phyloP scores from a whole-genome alignment of 2,888 invertebrate species.

The Caenorhabditis auriculariae region DNA sequence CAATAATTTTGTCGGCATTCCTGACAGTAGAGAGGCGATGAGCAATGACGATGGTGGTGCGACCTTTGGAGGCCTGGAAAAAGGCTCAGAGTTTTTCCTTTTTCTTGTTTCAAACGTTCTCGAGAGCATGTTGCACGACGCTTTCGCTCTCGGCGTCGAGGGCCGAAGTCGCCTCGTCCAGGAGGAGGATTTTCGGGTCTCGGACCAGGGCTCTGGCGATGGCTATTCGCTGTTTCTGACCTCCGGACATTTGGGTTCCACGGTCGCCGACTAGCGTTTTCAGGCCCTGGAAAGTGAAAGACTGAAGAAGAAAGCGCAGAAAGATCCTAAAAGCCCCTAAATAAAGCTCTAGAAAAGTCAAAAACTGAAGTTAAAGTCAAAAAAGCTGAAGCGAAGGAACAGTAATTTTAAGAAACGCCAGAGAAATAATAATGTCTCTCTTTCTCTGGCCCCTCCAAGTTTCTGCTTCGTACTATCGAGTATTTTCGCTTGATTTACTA shows the following conservation, averaged over 20 bases:
- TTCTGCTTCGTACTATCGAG: no score
- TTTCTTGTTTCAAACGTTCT: no score
- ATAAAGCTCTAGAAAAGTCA: not conserved
- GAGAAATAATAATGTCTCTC: no score
- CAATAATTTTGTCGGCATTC: slow-evolving; percentile 66
- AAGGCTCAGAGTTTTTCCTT: no score
- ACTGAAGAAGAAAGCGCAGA: not conserved
- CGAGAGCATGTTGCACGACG: slow-evolving; percentile 23
- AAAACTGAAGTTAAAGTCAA: not conserved
- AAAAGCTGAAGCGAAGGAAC: no score
- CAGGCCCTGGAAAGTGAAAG: slow-evolving; percentile 54
- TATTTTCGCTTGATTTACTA: no score
- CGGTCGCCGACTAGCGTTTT: slow-evolving; percentile 64
- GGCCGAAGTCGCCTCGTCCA: slow-evolving; percentile 28
- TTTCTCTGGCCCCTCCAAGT: no score
- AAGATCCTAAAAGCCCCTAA: not conserved
- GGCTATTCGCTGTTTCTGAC: slow-evolving; percentile 66
- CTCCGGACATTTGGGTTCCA: slow-evolving; percentile 64
- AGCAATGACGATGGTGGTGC: slow-evolving; percentile 66
- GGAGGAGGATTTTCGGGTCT: slow-evolving; percentile 22
- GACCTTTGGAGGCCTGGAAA: slow-evolving; percentile 35
- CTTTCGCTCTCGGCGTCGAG: slow-evolving; percentile 25
- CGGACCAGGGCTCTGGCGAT: slow-evolving; percentile 63
- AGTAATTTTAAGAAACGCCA: no score
- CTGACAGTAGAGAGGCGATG: slow-evolving; percentile 67